Evolutionary conservation across 2,888 invertebrate species (phyloP), one percentile per base, ranked within the genome.

Genomic region (Elysia crispata): DNA sequence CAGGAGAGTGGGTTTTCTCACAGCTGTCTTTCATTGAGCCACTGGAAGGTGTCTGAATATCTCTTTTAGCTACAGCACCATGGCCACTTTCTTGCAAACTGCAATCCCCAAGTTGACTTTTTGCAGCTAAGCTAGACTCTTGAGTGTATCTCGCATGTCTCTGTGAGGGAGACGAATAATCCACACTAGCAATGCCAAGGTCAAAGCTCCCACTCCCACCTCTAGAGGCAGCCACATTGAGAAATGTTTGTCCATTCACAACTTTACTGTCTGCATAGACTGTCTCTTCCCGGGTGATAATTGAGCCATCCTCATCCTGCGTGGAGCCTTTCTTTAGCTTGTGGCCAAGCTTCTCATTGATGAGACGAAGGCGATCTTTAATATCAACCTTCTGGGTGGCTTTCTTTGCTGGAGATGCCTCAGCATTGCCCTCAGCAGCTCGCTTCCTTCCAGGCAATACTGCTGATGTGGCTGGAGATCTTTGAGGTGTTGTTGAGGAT

Each of bases 281-380:
- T 23, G 57, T 23, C 57, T 76, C 76, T 15, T 69, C 49, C 30
- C 74, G 75, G 0, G 62, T 70, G 70, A 74, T 62, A 11, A 41
- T 41, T 11, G 41, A 41, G 5, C 41, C 41, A 11, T 41, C 60
- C 23, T 60, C 60, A 15, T 60, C 6, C 60, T 23, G n/a, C 3
- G 23, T 23, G 3, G 20, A 3, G 11, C 76, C 30, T 15, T 25
- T 5, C 49, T 72, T 69, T 15, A 80, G 25, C 64, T 64, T 76
- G 28, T 30, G 76, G 25, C 70, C 80, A 60, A 80, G 11, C 25
- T 66, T 75, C 33, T 76, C 76, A 64, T 80, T 80, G 8, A 80
- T 31, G 54, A 72, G 20, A 20, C 80, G 60, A 23, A 80, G 57
- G 13, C 80, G 60, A 15, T 64, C 69, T n/a, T 80, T 80, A 20